These are phyloP conservation scores for Furnarius figulus DNA, from an alignment of 2,113 vertebrate genomes.

Conservation along the genomic window DNA sequence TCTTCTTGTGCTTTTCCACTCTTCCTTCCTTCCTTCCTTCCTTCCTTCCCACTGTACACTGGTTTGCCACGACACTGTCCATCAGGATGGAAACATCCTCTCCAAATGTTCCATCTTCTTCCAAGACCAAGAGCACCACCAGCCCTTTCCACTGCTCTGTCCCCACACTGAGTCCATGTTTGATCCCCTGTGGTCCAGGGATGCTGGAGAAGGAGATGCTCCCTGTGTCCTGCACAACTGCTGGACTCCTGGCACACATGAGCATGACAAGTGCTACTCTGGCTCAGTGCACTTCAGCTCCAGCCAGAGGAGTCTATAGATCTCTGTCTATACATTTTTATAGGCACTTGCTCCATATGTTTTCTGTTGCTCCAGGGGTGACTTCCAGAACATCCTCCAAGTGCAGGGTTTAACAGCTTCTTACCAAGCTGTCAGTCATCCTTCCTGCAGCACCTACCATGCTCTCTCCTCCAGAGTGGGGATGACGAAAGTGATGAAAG, in stretches of 20 bases:
- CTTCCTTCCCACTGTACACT: neutral
- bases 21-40: neutral
- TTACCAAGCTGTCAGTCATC: neutral
- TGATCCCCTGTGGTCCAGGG: neutral
- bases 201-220: neutral
- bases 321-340: neutral
- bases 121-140: neutral
- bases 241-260: fast-evolving
- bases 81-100: neutral
- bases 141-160: fast-evolving
- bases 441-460: neutral
- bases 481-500: slow-evolving; percentile 16
- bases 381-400: neutral
- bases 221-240: neutral
- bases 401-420: neutral
- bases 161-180: fast-evolving
- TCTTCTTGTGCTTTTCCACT: neutral
- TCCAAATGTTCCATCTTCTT: neutral
- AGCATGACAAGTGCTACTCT: neutral
- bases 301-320: neutral
- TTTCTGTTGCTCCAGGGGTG: neutral
- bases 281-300: neutral
- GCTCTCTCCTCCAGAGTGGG: neutral
- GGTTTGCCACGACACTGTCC: neutral
- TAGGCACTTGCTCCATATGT: neutral